phyloP scores from a whole-genome alignment of 2,797 vertebrate genomes.

The Emydoidea blandingii region DNA sequence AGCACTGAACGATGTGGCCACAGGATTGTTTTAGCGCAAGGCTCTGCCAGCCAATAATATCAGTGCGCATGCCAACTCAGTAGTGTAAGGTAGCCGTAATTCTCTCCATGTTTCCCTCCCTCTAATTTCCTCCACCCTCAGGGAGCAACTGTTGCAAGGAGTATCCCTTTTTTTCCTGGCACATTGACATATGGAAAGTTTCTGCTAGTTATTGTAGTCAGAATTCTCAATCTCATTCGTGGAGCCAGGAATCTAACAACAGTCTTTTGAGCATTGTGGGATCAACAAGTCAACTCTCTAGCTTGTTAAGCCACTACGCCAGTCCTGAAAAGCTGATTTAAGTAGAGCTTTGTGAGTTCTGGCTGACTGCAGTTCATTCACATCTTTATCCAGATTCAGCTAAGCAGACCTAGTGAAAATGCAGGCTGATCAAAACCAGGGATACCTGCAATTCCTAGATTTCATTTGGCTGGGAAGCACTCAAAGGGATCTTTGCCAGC shows the following conservation, averaged over 20 bases:
- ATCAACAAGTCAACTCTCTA: neutral
- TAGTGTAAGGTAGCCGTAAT: slow-evolving; percentile 8
- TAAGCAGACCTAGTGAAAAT: neutral
- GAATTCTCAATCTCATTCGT: slow-evolving; percentile 20
- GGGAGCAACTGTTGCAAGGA: slow-evolving; percentile 17
- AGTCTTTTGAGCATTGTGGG: slow-evolving; percentile 2
- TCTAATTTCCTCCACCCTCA: slow-evolving; percentile 22
- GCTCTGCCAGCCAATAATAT: neutral
- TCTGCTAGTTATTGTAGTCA: slow-evolving; percentile 38
- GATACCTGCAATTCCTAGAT: neutral
- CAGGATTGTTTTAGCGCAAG: neutral
- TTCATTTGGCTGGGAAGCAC: neutral
- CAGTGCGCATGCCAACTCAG: neutral
- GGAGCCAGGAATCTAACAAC: slow-evolving; percentile 25
- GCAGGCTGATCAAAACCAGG: neutral
- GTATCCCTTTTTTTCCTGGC: slow-evolving; percentile 48
- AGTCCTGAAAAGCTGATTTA: neutral
- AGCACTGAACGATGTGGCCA: neutral
- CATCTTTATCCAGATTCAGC: neutral
- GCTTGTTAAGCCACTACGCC: neutral
- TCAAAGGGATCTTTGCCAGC: neutral
- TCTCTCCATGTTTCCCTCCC: neutral
- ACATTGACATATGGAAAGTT: neutral
- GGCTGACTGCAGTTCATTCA: neutral
- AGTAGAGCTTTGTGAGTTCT: neutral